Percentiles rank a stretch among this genome's conserved stretches.
Conservation (phyloP, 2,888 invertebrate genomes). For the Amiota mariae region DNA sequence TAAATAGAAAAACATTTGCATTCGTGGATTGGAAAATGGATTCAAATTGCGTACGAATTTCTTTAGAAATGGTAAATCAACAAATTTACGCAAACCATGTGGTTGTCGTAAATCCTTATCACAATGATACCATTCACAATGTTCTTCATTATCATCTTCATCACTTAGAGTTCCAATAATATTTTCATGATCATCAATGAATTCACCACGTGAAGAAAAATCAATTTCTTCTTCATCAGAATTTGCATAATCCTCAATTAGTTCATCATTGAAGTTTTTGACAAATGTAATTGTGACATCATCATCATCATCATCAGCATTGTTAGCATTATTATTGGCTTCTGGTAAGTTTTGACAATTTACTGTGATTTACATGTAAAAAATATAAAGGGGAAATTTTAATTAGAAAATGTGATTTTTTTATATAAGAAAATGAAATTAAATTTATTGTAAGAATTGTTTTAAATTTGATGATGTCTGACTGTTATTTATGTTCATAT, state of each 20-base stretch:
- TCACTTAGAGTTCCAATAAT: conserved; percentile 46
- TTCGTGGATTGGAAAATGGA: conserved; percentile 52
- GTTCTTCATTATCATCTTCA: conserved; percentile 56
- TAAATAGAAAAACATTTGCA: conserved; percentile 64
- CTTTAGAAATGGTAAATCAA: conserved; percentile 60
- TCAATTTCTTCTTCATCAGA: conserved; percentile 9
- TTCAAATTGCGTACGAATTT: conserved; percentile 63
- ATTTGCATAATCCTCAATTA: neutral
- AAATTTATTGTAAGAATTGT: too few species aligned
- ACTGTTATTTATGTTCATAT: too few species aligned
- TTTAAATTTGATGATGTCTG: too few species aligned
- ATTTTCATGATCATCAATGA: conserved; percentile 40
- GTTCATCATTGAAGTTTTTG: neutral
- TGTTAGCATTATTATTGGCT: neutral
- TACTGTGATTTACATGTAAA: too few species aligned
- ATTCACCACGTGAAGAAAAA: neutral
- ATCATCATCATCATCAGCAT: too few species aligned
- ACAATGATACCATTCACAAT: conserved; percentile 60
- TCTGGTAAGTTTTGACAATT: too few species aligned
- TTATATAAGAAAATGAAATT: too few species aligned
- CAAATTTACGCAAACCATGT: conserved; percentile 53
- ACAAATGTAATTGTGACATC: neutral
- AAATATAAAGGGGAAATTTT: too few species aligned
- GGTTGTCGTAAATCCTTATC: conserved; percentile 60
- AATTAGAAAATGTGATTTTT: too few species aligned